Conservation (phyloP, 2,888 invertebrate genomes). For the Aricia artaxerxes region DNA sequence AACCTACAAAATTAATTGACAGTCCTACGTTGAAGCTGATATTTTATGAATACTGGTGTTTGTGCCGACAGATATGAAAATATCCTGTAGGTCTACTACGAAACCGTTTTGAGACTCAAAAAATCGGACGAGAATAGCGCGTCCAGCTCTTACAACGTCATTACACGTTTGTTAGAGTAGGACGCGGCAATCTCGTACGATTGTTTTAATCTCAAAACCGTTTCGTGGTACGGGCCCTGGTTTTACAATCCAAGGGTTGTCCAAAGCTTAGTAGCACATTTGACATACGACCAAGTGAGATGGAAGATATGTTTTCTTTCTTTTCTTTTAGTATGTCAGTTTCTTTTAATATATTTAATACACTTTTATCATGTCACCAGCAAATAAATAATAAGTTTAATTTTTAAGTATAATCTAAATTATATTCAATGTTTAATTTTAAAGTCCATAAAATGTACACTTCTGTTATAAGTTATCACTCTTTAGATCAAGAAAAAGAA, state of each 20-base stretch:
- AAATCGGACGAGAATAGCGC: too few species aligned
- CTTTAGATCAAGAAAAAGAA: not conserved
- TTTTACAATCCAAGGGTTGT: not conserved
- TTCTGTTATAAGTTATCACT: not conserved
- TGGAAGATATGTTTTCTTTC: slow-evolving; percentile 6
- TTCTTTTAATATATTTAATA: not conserved
- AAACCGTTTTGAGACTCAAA: too few species aligned
- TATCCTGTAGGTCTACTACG: not conserved
- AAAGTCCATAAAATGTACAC: not conserved
- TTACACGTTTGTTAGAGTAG: too few species aligned
- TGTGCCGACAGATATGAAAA: not conserved
- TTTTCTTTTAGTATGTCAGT: not conserved
- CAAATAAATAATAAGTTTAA: not conserved
- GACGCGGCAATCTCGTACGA: too few species aligned
- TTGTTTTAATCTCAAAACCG: too few species aligned
- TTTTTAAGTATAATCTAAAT: not conserved
- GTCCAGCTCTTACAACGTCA: too few species aligned
- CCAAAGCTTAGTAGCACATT: not conserved
- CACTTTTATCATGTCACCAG: not conserved
- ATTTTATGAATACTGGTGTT: slow-evolving; percentile 29
- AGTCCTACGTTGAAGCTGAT: slow-evolving; percentile 22
- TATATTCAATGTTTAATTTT: not conserved
- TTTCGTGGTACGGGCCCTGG: too few species aligned
- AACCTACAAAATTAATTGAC: slow-evolving; percentile 27
- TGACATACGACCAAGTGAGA: not conserved